Evolutionary conservation across 2,113 vertebrate species (phyloP).

Genomic region (Pseudonaja textilis): DNA sequence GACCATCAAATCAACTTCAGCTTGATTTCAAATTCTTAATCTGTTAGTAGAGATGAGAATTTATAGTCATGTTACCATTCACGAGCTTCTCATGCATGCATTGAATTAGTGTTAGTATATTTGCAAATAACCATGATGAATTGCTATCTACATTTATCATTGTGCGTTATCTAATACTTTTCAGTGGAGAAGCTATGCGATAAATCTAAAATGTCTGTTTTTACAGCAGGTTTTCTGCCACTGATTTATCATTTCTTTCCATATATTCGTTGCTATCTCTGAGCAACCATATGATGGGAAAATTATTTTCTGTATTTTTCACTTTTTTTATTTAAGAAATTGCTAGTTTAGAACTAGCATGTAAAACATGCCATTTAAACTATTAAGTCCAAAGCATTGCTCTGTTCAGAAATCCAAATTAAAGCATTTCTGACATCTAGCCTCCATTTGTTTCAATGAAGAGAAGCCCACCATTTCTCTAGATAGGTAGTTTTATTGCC

Average conservation of each 20-base stretch:
- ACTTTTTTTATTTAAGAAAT: conserved; percentile 5
- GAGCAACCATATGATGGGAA: background rate
- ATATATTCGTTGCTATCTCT: background rate
- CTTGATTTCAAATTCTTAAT: background rate
- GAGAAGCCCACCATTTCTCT: background rate
- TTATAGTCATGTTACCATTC: background rate
- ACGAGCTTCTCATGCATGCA: background rate
- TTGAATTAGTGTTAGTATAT: background rate
- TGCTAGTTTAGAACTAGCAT: background rate
- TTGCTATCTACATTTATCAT: background rate
- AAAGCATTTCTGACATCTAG: background rate
- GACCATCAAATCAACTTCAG: background rate
- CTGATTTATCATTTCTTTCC: background rate
- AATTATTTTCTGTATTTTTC: background rate
- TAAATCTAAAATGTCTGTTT: background rate
- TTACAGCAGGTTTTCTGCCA: background rate
- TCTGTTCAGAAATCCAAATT: background rate
- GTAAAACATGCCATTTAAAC: background rate
- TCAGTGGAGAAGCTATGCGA: background rate
- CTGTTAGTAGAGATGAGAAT: background rate
- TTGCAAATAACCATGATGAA: background rate
- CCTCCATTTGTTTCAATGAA: background rate
- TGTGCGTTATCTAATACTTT: background rate
- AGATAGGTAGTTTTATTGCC: background rate
- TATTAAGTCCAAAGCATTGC: background rate